A percentile compares a stretch with the other conserved stretches of the same genome.
Conservation (phyloP, 2,888 invertebrate species). For the Drosophila koepferae region DNA sequence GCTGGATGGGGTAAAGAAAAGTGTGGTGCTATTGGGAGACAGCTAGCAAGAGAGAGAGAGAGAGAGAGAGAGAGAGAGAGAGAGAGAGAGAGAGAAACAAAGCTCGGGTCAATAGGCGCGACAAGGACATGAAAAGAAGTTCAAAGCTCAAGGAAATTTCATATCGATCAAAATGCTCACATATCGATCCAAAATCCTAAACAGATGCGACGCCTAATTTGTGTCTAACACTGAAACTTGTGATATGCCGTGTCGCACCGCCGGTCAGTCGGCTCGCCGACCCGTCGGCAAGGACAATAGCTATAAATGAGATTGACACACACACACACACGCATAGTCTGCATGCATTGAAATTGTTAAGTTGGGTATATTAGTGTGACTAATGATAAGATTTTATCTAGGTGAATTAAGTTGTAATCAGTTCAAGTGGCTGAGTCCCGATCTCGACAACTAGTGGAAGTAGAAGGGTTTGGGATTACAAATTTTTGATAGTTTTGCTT, state of each 20-base stretch:
- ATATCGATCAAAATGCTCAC: constrained; percentile 51
- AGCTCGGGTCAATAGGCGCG: constrained; percentile 48
- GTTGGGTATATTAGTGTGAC: neutral
- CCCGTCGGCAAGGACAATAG: constrained; percentile 49
- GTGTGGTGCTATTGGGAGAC: neutral
- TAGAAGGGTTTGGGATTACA: neutral
- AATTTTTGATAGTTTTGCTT: neutral
- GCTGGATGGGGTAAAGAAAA: neutral
- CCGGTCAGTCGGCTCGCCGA: constrained; percentile 27
- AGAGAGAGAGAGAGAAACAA: neutral
- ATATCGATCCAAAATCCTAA: constrained; percentile 59
- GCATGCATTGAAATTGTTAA: neutral
- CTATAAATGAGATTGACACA: constrained; percentile 51
- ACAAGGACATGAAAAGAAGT: constrained; percentile 72
- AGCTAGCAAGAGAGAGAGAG: too few relatives aligned
- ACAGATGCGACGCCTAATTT: constrained; percentile 75
- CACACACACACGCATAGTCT: neutral
- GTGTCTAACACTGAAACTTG: constrained; percentile 46
- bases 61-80: neutral
- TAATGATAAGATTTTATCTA: neutral
- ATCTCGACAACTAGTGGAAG: neutral
- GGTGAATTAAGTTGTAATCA: neutral
- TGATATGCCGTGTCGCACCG: constrained; percentile 61
- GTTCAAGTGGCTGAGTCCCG: neutral
- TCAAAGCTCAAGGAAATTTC: constrained; percentile 72